A percentile compares a stretch with the other conserved stretches of the same genome.
Conservation (phyloP, 1,140 invertebrate species). For the Hestina assimilis region DNA sequence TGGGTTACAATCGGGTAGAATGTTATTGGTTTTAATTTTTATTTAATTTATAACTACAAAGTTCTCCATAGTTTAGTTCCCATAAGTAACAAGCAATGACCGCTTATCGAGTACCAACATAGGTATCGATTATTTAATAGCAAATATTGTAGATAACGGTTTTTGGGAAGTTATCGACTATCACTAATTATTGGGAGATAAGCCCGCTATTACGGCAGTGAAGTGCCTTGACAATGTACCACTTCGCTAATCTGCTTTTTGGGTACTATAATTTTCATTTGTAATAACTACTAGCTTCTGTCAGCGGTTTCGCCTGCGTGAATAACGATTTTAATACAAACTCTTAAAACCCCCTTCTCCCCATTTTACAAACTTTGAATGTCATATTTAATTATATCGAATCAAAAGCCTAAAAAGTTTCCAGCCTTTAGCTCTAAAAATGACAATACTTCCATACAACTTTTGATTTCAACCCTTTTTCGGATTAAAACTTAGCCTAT, state of each 20-base stretch:
- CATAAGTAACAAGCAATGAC: constrained; percentile 53
- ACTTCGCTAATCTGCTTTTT: constrained; percentile 29
- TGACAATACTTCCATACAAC: no score
- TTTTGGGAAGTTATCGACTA: constrained; percentile 69
- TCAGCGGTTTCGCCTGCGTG: no score
- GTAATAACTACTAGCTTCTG: no score
- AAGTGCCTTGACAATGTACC: constrained; percentile 58
- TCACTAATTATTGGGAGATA: constrained; percentile 74
- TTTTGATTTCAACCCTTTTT: no score
- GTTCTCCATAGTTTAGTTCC: constrained; percentile 5
- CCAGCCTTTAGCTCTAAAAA: no score
- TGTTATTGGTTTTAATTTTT: no score
- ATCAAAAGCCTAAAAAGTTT: no score
- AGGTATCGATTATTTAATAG: constrained; percentile 77
- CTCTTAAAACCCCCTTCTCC: no score
- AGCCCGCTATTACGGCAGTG: constrained; percentile 57
- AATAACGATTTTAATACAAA: not conserved
- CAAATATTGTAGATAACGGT: constrained; percentile 69
- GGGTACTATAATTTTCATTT: not conserved
- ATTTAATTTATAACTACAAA: not conserved
- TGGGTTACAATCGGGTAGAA: no score
- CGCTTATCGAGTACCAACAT: constrained; percentile 65
- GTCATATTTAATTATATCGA: no score
- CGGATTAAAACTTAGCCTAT: no score
- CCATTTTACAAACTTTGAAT: no score